Percentiles rank a stretch among this genome's conserved stretches.
phyloP scores from a whole-genome alignment of 2,888 invertebrate genomes.

The Tetragonula carbonaria region DNA sequence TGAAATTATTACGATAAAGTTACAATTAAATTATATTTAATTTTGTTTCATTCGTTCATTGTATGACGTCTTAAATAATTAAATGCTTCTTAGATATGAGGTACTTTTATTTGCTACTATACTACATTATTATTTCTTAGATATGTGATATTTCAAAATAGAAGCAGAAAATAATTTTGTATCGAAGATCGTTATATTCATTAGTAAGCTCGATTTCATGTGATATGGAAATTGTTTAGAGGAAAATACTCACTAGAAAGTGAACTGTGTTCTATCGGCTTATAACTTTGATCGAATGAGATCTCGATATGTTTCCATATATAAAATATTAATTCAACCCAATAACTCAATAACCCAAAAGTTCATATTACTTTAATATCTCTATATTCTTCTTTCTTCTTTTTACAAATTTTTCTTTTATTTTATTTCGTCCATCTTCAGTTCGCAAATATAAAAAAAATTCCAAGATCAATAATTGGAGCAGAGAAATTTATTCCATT shows the following conservation, averaged over 20 bases:
- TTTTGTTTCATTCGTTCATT: background rate
- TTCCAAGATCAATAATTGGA: background rate
- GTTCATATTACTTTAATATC: background rate
- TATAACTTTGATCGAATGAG: conserved; percentile 26
- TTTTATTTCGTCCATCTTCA: background rate
- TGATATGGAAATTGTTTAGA: conserved; percentile 26
- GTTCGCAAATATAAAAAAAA: background rate
- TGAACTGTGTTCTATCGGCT: conserved; percentile 17
- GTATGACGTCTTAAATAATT: no score
- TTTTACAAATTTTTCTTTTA: background rate
- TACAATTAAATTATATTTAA: background rate
- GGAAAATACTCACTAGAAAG: conserved; percentile 25
- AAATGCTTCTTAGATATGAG: no score
- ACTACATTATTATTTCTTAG: no score
- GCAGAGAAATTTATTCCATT: conserved; percentile 7
- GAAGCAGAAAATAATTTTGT: background rate
- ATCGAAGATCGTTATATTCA: background rate
- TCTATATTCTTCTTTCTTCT: background rate
- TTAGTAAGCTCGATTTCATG: conserved; percentile 39
- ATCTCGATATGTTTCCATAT: conserved; percentile 21
- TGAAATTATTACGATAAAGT: background rate
- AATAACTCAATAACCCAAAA: background rate
- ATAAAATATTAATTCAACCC: conserved; percentile 19
- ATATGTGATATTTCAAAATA: background rate
- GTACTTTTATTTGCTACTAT: no score